These are phyloP conservation scores for Hololepta plana DNA, from an alignment of 2,888 invertebrate genomes.

Conservation along the genomic window DNA sequence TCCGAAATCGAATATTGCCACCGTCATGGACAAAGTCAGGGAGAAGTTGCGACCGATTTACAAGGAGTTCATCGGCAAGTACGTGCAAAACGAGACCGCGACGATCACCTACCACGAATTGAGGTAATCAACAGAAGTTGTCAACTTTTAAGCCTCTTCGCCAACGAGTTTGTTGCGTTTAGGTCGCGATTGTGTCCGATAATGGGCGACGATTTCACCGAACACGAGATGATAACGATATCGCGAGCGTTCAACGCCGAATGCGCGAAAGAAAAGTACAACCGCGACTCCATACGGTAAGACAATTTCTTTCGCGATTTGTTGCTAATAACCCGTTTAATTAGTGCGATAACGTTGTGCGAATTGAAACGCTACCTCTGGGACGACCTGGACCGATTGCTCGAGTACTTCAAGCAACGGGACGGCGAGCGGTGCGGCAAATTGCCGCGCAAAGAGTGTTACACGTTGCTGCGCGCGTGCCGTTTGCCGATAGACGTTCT, in stretches of 20 bases:
- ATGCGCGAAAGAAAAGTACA: constrained; percentile 27
- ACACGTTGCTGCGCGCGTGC: constrained; percentile 47
- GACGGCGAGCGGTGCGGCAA: constrained; percentile 38
- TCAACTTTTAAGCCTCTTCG: not conserved
- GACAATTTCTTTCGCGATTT: constrained; percentile 12
- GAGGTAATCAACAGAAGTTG: constrained; percentile 17
- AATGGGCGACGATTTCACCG: constrained; percentile 49
- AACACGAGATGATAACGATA: constrained; percentile 66
- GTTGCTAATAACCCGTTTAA: constrained; percentile 6
- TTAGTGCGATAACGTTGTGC: constrained; percentile 49
- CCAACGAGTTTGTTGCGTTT: constrained; percentile 10
- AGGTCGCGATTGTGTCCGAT: constrained; percentile 47
- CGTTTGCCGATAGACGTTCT: constrained; percentile 49
- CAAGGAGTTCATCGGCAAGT: constrained; percentile 57
- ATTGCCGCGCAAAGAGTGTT: constrained; percentile 36
- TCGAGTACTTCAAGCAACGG: constrained; percentile 37
- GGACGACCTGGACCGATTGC: constrained; percentile 45
- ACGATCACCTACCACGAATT: constrained; percentile 26
- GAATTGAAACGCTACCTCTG: constrained; percentile 54
- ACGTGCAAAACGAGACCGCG: constrained; percentile 30
- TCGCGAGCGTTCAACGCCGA: constrained; percentile 53
- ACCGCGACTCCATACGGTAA: constrained; percentile 30
- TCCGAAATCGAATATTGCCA: constrained; percentile 49
- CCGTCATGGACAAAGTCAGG: constrained; percentile 57
- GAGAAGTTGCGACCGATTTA: constrained; percentile 49